These are phyloP conservation scores for Drosophila birchii DNA, from an alignment of 2,888 invertebrate species.

Conservation along the genomic window DNA sequence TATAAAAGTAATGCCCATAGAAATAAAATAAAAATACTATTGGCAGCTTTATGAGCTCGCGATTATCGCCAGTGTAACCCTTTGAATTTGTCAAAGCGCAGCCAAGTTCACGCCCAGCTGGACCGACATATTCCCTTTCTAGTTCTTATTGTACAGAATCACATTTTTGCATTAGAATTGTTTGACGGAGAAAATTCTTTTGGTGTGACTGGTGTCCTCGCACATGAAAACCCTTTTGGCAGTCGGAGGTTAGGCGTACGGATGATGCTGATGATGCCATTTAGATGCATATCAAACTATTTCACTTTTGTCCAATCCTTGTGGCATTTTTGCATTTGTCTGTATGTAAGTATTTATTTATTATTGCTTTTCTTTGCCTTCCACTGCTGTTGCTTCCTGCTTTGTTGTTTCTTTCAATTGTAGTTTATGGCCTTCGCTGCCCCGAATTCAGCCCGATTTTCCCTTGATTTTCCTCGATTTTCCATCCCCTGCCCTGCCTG, in stretches of 20 bases:
- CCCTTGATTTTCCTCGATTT: conserved; percentile 10
- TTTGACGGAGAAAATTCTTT: not conserved
- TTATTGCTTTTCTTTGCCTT: conserved; percentile 47
- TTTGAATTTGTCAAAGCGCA: conserved; percentile 47
- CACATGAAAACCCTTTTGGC: conserved; percentile 28
- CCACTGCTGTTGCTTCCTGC: conserved; percentile 26
- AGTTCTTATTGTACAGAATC: not conserved
- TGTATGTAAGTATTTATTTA: conserved; percentile 53
- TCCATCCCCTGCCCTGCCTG: not conserved
- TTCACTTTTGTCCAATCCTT: conserved; percentile 77
- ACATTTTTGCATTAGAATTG: not conserved
- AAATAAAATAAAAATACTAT: not conserved
- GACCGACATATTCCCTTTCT: conserved; percentile 63
- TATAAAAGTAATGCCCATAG: too few relatives aligned
- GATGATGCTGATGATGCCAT: conserved; percentile 75
- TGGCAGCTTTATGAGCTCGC: not conserved
- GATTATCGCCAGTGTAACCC: conserved; percentile 49
- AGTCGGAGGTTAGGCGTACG: conserved; percentile 23
- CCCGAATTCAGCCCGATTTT: conserved; percentile 8
- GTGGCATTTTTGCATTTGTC: conserved; percentile 72
- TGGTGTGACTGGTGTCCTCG: conserved; percentile 13
- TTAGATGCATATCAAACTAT: conserved; percentile 78
- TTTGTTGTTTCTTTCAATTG: conserved; percentile 60
- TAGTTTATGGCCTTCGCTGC: conserved; percentile 63
- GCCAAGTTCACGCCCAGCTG: conserved; percentile 67